These are phyloP conservation scores for Eufriesea mexicana DNA, from an alignment of 1,140 invertebrate species.

Conservation along the genomic window DNA sequence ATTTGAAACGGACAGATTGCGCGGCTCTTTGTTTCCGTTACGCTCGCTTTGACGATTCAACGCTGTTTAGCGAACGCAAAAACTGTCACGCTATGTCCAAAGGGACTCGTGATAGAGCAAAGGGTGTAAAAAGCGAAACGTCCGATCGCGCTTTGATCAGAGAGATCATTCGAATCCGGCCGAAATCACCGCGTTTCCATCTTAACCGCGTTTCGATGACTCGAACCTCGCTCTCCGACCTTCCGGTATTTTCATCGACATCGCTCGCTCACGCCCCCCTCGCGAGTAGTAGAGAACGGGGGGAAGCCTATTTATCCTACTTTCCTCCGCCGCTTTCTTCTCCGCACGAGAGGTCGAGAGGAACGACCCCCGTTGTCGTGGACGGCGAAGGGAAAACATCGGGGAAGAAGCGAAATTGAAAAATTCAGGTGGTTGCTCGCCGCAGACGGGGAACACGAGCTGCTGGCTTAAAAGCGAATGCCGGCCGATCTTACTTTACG, in stretches of 20 bases:
- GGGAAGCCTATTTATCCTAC: background rate
- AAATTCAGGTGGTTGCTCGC: slow-evolving; percentile 14
- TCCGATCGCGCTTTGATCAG: slow-evolving; percentile 14
- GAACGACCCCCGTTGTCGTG: background rate
- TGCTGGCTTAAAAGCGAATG: background rate
- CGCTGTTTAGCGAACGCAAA: slow-evolving; percentile 41
- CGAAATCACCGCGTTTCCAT: slow-evolving; percentile 39
- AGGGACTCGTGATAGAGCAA: slow-evolving; percentile 24
- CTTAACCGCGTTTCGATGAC: background rate
- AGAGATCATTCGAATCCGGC: slow-evolving; percentile 8
- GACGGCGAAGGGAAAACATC: background rate
- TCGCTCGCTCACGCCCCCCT: background rate
- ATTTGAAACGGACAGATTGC: background rate
- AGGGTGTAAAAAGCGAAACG: background rate
- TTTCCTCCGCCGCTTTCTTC: background rate
- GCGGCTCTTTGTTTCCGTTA: slow-evolving; percentile 9
- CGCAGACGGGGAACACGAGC: background rate
- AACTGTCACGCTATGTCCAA: slow-evolving; percentile 28
- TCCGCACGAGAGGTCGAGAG: background rate
- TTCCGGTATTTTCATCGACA: slow-evolving; percentile 13
- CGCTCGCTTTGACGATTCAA: slow-evolving; percentile 22
- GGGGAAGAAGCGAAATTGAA: slow-evolving; percentile 27
- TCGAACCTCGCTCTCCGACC: too few relatives aligned
- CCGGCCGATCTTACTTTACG: background rate
- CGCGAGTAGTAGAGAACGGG: background rate